Base-by-base conservation (phyloP, 2,113 vertebrate genomes). In the Forbesichthys agassizii region DNA sequence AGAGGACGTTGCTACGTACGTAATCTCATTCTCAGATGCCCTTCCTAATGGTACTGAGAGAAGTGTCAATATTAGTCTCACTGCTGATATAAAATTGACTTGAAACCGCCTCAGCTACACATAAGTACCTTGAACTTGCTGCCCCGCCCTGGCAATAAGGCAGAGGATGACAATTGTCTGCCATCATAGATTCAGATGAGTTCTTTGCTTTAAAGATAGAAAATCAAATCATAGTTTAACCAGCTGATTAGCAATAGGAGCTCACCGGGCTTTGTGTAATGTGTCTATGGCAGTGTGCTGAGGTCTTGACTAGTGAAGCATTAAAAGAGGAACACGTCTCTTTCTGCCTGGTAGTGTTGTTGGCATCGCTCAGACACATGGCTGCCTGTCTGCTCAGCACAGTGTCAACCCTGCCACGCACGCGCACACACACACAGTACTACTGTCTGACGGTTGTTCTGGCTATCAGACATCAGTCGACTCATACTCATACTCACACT, bases 51-150 rank as follows among this genome's bases (percentile, higher is more conserved):
- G 76, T 62, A 55, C 66, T 80, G 64, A 69, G 66, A 71, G 79
- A 73, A 84, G 81, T 84, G 74, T 85, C 84, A 83, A 84, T 87
- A 83, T 87, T 84, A 55, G 73, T 75, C 59, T 66, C 68, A 78
- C 79, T 69, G 79, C 78, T 83, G 79, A 82, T 79, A 74, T 63
- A 77, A 64, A 81, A 85, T 87, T 81, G 83, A 84, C 83, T 74
- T 58, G 14, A 62, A 75, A n/a, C 3, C 0, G 64, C 71, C 71
- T 75, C 80, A 58, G 73, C 48, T 76, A 69, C 42, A 66, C 70
- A 77, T 85, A 83, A 74, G 68, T 75, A 71, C 75, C 74, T 53
- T 66, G 49, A 54, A 75, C 70, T 68, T 59, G 66, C 71, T 68
- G 66, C 69, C 64, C 33, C 33, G 16, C 20, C 64, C 10, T 49